phyloP scores from a whole-genome alignment of 2,797 vertebrate species.

The Xiphophorus birchmanni region DNA sequence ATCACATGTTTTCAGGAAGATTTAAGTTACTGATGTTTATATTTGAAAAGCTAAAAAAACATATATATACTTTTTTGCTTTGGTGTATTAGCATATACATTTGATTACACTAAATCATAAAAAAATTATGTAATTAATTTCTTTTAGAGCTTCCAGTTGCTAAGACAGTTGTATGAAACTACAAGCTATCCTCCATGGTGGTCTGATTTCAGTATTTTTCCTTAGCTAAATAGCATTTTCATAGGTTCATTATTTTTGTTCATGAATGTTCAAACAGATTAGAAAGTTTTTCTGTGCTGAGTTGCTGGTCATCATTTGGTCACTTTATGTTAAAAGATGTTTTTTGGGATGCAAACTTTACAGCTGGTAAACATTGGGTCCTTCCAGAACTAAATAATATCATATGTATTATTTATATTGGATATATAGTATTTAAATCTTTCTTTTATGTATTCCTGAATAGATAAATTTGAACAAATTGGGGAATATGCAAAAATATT shows the following conservation, averaged over 20 bases:
- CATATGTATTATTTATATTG: too few species aligned
- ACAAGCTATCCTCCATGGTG: neutral
- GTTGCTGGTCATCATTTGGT: neutral
- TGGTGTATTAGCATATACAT: neutral
- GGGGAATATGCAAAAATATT: neutral
- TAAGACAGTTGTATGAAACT: neutral
- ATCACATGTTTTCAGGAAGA: neutral
- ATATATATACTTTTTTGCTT: neutral
- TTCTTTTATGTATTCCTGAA: neutral
- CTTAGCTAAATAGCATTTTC: neutral
- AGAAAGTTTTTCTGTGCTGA: neutral
- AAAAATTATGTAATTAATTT: neutral
- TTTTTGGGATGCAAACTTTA: neutral
- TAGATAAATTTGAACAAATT: neutral
- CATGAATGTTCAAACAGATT: neutral
- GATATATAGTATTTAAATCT: neutral
- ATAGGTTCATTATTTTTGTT: neutral
- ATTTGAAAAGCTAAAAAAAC: neutral
- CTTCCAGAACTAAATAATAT: neutral
- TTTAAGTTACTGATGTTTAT: neutral
- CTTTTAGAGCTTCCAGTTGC: neutral
- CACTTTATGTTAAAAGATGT: neutral
- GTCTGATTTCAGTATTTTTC: neutral
- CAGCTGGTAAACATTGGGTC: neutral
- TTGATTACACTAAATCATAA: neutral